Evolutionary conservation across 1,140 invertebrate genomes (phyloP).

Genomic region (Drosophila nigromelanica): DNA sequence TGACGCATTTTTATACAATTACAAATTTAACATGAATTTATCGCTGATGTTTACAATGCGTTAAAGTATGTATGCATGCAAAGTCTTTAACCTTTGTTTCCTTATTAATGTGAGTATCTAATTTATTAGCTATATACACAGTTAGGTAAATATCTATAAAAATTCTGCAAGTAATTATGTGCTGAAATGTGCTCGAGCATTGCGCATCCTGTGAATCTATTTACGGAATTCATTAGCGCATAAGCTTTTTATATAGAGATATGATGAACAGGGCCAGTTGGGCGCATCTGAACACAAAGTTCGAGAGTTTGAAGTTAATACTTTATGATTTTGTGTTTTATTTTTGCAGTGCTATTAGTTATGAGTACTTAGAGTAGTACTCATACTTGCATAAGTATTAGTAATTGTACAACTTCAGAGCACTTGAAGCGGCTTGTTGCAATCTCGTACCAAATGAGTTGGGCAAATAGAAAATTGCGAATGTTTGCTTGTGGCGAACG

Average conservation of each 20-base stretch:
- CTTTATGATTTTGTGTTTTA: constrained; percentile 30
- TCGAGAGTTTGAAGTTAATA: constrained; percentile 41
- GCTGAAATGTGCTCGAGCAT: constrained; percentile 49
- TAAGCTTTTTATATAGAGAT: constrained; percentile 52
- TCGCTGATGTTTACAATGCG: background rate
- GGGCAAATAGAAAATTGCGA: constrained; percentile 77
- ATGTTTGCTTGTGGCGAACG: constrained; percentile 41
- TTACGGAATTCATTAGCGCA: constrained; percentile 32
- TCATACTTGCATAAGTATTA: constrained; percentile 4
- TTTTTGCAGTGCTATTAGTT: constrained; percentile 57
- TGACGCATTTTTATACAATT: background rate
- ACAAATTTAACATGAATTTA: background rate
- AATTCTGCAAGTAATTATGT: constrained; percentile 64
- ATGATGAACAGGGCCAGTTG: constrained; percentile 30
- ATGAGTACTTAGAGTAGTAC: constrained; percentile 34
- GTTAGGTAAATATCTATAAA: constrained; percentile 35
- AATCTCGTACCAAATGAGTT: constrained; percentile 73
- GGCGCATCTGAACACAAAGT: constrained; percentile 46
- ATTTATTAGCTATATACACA: constrained; percentile 51
- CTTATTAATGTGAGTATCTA: constrained; percentile 44
- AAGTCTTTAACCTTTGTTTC: constrained; percentile 28
- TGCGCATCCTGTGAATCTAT: constrained; percentile 62
- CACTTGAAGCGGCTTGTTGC: constrained; percentile 67
- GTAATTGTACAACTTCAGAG: constrained; percentile 44
- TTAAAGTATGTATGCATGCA: background rate